Evolutionary conservation across 2,888 invertebrate genomes (phyloP).

Genomic region (Chorisops tibialis): DNA sequence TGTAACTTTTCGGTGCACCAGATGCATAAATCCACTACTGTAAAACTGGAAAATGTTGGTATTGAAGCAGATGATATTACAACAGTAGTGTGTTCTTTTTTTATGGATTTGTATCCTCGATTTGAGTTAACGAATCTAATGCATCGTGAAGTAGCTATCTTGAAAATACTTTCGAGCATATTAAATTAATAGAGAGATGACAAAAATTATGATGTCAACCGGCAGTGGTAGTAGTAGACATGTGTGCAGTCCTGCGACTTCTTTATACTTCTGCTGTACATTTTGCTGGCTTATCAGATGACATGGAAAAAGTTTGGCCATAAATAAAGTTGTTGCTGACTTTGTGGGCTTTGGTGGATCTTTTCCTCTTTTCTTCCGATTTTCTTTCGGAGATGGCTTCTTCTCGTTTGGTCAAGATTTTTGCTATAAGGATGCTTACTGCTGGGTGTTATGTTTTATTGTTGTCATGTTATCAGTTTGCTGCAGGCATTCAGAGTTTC

Average conservation of each 20-base stretch:
- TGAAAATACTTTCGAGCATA: no score
- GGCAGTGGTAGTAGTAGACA: no score
- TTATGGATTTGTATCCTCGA: no score
- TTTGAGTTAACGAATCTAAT: no score
- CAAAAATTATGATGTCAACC: no score
- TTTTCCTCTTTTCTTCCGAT: neutral
- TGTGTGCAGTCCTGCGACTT: no score
- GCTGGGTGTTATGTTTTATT: conserved; percentile 25
- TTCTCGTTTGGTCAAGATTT: conserved; percentile 10
- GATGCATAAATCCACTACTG: neutral
- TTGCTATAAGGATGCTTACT: conserved; percentile 9
- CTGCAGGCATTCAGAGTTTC: conserved; percentile 21
- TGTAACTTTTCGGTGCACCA: neutral
- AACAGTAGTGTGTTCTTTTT: no score
- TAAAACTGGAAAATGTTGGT: no score
- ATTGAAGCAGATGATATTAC: no score
- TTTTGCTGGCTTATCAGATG: conserved; percentile 13
- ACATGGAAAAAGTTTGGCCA: conserved; percentile 22
- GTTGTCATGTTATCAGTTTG: conserved; percentile 25
- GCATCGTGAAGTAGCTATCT: no score
- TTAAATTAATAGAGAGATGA: no score
- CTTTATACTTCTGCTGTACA: no score
- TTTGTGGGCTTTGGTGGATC: conserved; percentile 14
- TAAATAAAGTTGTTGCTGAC: conserved; percentile 24
- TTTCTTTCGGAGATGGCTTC: neutral